Evolutionary conservation across 2,888 invertebrate species (phyloP), one percentile per base, ranked within the genome.

Genomic region (Thereva nobilitata): DNA sequence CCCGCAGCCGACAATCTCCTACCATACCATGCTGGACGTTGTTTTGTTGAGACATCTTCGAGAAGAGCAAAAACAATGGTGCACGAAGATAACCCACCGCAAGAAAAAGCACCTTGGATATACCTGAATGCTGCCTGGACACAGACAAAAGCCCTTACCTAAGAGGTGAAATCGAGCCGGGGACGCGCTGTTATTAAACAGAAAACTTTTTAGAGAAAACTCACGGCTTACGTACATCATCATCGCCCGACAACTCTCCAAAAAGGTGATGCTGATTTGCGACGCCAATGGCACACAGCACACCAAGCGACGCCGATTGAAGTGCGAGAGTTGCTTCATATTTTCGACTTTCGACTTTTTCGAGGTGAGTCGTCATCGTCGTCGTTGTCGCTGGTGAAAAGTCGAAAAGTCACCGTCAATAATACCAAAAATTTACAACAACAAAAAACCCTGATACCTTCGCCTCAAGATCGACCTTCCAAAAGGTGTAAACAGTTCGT

Each of bases 121-220:
- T 37, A 52, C 44, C 63, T n/a, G 44, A 34, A 53, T 42, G 7
- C 7, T 42, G 42, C 9, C 9, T 42, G 8, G 9, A 42, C 9
- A 42, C 9, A 41, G 50, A 53, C 45, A 64, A 53, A n/a, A 64
- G 52, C 66, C 66, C 66, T 66, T 66, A 66, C 56, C 57, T 64
- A 66, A 66, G 66, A 66, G 50, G 66, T 53, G 66, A 66, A 66
- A 66, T 66, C 66, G 66, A 66, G 59, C 49, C 56, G 55, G 56
- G 65, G 50, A 65, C 23, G 23, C 23, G 23, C 1, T 23, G 59
- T 66, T 57, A 66, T 66, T 52, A 59, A 52, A 66, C 57, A 66
- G n/a, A 50, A 64, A 38, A 55, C 37, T 53, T 64, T 49, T 49
- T 40, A 53, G 61, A 61, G 61, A 40, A 50, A 59, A 61, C 42